Base-by-base conservation (phyloP, 2,888 invertebrate species). In the Creontiades dilutus region DNA sequence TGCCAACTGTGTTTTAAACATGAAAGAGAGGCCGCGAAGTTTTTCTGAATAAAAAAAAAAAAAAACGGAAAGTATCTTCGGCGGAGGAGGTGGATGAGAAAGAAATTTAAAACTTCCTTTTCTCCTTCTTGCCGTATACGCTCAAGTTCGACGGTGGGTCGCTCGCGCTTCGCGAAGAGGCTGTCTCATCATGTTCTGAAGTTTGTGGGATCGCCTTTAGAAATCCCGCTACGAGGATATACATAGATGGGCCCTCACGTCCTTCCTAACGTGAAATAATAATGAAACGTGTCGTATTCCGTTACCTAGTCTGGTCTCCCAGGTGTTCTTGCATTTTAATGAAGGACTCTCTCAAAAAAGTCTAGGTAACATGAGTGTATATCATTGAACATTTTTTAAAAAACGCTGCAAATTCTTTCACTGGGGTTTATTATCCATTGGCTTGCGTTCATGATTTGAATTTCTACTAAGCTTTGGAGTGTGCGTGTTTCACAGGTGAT, bases 61-160 rank as follows among this genome's bases (percentile, higher is more conserved):
- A 19, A 19, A 78, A 78, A 19, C 3, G 37, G 76, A 16, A 46
- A 78, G 78, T 78, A 78, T 78, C 78, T 47, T 47, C 27, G 68
- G 19, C 13, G 46, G n/a, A 47, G 78, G 46, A 47, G 47, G 46
- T 47, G 78, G 46, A 78, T 47, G 78, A 78, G 68, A 78, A 78
- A 78, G 78, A 78, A 78, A 78, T 78, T 78, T 19, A 78, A 78
- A 78, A 78, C 78, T 78, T 47, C 76, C 76, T 76, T 27, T 27
- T 37, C 37, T 78, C 28, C 78, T n/a, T 46, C 78, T 16, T 16
- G 19, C 78, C 46, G 47, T 47, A 19, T 75, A 19, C 46, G 76
- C 37, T 46, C 46, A 47, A 68, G 78, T 78, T 78, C 16, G 47
- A 78, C 46, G 78, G 78, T 16, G 46, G 78, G 46, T 46, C 46